Conservation (phyloP, 1,140 invertebrate genomes). For the Calycopis cecrops region DNA sequence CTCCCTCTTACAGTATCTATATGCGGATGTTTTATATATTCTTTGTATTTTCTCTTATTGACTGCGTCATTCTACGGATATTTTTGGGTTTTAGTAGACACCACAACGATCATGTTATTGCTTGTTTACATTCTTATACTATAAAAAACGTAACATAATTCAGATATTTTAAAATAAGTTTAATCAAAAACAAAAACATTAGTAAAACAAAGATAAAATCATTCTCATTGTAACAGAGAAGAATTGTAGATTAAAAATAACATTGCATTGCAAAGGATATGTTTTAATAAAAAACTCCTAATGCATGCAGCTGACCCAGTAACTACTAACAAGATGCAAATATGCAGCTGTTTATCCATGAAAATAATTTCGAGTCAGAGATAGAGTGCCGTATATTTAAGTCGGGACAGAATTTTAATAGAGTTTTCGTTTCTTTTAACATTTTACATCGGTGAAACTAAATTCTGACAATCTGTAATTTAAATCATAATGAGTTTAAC, state of each 20-base stretch:
- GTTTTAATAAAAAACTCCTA: not conserved
- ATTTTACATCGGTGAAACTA: not conserved
- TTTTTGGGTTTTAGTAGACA: too few relatives aligned
- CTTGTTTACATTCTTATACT: too few relatives aligned
- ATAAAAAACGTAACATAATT: too few relatives aligned
- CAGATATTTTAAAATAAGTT: too few relatives aligned
- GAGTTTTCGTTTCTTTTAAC: slow-evolving; percentile 3
- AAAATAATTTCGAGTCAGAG: slow-evolving; percentile 6
- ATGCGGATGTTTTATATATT: too few relatives aligned
- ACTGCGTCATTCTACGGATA: too few relatives aligned
- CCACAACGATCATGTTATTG: too few relatives aligned
- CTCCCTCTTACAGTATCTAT: too few relatives aligned
- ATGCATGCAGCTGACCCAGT: not conserved
- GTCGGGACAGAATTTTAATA: slow-evolving; percentile 1
- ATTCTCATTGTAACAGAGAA: not conserved
- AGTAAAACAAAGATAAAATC: not conserved
- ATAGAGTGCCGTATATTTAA: slow-evolving; percentile 1
- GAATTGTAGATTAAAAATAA: not conserved
- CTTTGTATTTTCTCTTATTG: too few relatives aligned
- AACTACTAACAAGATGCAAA: slow-evolving; percentile 8
- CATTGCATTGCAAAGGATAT: not conserved
- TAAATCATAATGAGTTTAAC: too few relatives aligned
- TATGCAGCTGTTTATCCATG: slow-evolving; percentile 1
- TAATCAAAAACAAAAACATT: not conserved
- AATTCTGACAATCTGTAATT: too few relatives aligned